Evolutionary conservation across 2,113 vertebrate genomes (phyloP).

Genomic region (Silurus meridionalis): DNA sequence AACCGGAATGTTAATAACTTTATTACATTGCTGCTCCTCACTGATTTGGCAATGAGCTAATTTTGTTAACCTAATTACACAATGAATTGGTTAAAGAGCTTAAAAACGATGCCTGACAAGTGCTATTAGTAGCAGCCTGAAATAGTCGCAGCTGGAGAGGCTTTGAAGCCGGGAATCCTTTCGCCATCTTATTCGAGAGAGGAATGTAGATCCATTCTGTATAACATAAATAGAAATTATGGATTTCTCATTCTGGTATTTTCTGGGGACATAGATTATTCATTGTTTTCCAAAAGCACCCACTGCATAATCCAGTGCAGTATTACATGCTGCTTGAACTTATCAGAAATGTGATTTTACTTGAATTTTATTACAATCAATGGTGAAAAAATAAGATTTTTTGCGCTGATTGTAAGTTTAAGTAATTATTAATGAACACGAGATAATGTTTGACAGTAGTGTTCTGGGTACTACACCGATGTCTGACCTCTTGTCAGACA

Average conservation of each 20-base stretch:
- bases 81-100: conserved; percentile 81
- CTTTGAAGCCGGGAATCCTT: conserved; percentile 67
- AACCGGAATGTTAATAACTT: conserved; percentile 79
- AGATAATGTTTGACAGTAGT: conserved; percentile 34
- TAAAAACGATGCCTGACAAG: conserved; percentile 78
- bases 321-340: neutral
- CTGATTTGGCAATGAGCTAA: conserved; percentile 75
- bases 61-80: conserved; percentile 80
- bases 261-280: conserved; percentile 1
- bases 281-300: neutral
- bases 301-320: neutral
- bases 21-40: conserved; percentile 74
- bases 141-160: conserved; percentile 69
- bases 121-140: conserved; percentile 71
- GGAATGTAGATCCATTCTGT: conserved; percentile 70
- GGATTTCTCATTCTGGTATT: neutral
- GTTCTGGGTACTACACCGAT: neutral
- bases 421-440: neutral
- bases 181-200: conserved; percentile 60
- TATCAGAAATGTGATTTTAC: neutral
- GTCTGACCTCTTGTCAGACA: conserved; percentile 31
- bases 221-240: conserved; percentile 45
- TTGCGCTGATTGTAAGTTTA: neutral
- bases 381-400: neutral
- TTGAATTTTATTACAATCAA: neutral